Percentiles rank a stretch among this genome's conserved stretches.
These are phyloP conservation scores for Potorous gilbertii DNA, from an alignment of 2,797 vertebrate genomes.

Conservation along the genomic window DNA sequence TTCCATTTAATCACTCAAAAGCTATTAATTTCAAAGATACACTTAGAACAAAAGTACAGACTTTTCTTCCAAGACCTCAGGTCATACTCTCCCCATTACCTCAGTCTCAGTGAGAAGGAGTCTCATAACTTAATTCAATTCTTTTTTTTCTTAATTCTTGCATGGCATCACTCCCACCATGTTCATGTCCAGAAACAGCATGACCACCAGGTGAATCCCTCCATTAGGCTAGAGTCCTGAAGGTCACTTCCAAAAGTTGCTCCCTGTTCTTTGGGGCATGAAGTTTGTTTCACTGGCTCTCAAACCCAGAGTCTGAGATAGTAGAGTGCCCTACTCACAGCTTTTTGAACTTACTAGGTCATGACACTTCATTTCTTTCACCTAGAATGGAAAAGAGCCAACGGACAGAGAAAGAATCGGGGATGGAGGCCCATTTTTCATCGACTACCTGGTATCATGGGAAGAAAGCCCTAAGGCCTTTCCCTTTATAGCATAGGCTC, in stretches of 20 bases:
- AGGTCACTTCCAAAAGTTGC: background rate
- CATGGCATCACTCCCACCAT: background rate
- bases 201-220: background rate
- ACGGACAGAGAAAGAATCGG: background rate
- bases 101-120: background rate
- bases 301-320: background rate
- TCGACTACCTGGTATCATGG: background rate
- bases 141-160: background rate
- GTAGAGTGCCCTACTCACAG: background rate
- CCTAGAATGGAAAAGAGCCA: background rate
- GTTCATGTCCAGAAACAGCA: background rate
- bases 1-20: background rate
- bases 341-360: background rate
- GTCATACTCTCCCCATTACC: background rate
- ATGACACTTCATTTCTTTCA: background rate
- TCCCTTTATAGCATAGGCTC: background rate
- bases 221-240: background rate
- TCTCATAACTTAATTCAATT: background rate
- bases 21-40: background rate
- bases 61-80: background rate
- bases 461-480: background rate
- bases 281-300: background rate
- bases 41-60: background rate
- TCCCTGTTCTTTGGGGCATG: background rate
- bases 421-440: background rate